A percentile compares a stretch with the other conserved stretches of the same genome.
Evolutionary conservation across 2,888 invertebrate genomes (phyloP).

Genomic region (Metopia argyrocephala): DNA sequence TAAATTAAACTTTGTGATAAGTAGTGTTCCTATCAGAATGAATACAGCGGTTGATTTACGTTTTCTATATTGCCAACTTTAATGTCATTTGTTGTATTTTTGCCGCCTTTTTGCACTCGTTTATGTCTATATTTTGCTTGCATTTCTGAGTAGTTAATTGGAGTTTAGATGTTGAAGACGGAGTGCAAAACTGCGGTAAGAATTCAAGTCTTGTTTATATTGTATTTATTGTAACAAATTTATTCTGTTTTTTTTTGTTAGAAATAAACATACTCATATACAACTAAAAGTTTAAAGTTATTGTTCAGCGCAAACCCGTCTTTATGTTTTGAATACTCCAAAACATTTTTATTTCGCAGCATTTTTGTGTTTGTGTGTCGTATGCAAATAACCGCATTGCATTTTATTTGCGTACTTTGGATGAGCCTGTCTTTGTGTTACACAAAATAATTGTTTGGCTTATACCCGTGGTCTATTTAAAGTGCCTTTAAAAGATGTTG

Average conservation of each 20-base stretch:
- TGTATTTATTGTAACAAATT: not conserved
- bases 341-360: conserved; percentile 26
- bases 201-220: not conserved
- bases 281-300: not conserved
- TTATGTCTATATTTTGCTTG: not conserved
- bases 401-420: too few relatives aligned
- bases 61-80: too few relatives aligned
- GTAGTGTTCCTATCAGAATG: too few relatives aligned
- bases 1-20: too few relatives aligned
- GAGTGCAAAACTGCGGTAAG: conserved; percentile 32
- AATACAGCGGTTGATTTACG: too few relatives aligned
- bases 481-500: not conserved
- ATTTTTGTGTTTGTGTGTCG: not conserved
- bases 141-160: not conserved
- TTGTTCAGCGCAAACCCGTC: conserved; percentile 20
- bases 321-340: not conserved
- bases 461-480: not conserved
- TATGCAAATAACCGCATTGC: too few relatives aligned
- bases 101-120: conserved; percentile 2
- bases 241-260: not conserved
- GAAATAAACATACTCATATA: conserved; percentile 20
- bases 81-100: not conserved
- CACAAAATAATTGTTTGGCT: not conserved
- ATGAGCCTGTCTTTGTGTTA: too few relatives aligned
- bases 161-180: not conserved